Conservation (phyloP, 2,797 vertebrate species). For the Macroramphosus scolopax region DNA sequence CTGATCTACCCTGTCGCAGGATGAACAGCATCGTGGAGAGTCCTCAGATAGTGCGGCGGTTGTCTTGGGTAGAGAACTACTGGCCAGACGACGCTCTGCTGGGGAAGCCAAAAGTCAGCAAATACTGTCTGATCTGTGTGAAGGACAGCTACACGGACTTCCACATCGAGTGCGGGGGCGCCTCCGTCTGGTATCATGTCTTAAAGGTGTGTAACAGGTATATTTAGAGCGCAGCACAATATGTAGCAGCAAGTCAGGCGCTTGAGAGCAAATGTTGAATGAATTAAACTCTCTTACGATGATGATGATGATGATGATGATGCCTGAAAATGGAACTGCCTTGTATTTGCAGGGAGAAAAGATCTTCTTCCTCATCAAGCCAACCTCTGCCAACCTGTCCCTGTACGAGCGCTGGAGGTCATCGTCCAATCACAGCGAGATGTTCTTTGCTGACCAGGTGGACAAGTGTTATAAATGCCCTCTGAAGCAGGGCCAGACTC, state of each 20-base stretch:
- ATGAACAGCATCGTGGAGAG: conserved; percentile 96
- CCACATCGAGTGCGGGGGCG: conserved; percentile 94
- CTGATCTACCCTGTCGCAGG: too few species aligned
- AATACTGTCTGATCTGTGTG: conserved; percentile 97
- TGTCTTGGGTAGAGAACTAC: conserved; percentile 97
- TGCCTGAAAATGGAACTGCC: conserved; percentile 6
- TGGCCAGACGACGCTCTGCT: conserved; percentile 95
- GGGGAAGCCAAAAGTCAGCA: conserved; percentile 95
- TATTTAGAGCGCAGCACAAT: conserved; percentile 24
- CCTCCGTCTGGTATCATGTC: conserved; percentile 96
- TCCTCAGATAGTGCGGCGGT: conserved; percentile 91
- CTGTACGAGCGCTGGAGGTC: conserved; percentile 97
- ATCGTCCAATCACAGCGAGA: conserved; percentile 94
- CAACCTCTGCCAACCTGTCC: conserved; percentile 95
- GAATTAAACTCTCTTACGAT: too few species aligned
- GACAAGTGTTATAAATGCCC: conserved; percentile 98
- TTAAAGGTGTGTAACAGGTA: conserved; percentile 81
- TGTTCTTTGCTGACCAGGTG: conserved; percentile 99
- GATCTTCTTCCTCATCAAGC: conserved; percentile 99
- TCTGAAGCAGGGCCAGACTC: conserved; percentile 95
- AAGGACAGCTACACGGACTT: conserved; percentile 99
- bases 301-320: too few species aligned
- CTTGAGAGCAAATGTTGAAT: too few species aligned
- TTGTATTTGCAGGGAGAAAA: conserved; percentile 88
- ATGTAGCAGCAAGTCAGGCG: too few species aligned